These are phyloP conservation scores for Paramisgurnus dabryanus DNA, from an alignment of 2,113 vertebrate species.

Conservation along the genomic window DNA sequence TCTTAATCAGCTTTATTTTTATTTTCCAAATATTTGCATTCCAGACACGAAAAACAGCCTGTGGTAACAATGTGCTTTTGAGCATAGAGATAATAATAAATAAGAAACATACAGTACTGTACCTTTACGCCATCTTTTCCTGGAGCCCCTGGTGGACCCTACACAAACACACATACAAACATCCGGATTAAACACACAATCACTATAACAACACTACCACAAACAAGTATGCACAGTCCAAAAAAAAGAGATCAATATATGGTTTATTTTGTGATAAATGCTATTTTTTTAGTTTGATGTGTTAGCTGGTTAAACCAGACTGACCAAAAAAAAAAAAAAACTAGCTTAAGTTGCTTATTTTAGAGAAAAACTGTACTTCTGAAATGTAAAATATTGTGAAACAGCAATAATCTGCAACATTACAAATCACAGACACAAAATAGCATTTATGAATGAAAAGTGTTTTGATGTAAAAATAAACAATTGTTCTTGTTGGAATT, in stretches of 20 bases:
- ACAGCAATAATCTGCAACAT: background rate
- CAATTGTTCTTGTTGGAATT: background rate
- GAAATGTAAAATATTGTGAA: background rate
- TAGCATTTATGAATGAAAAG: too few species aligned
- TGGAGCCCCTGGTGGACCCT: conserved; percentile 89
- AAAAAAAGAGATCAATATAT: background rate
- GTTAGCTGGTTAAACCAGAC: too few species aligned
- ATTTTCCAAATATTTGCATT: conserved; percentile 50
- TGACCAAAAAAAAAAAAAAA: too few species aligned
- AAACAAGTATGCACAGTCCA: background rate
- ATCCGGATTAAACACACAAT: conserved; percentile 3
- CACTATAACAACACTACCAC: conserved; percentile 17
- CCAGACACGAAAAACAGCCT: conserved; percentile 24
- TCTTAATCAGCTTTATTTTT: conserved; percentile 37
- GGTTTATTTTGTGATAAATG: too few species aligned
- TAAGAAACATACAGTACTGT: conserved; percentile 59
- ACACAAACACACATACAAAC: conserved; percentile 50
- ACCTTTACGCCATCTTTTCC: conserved; percentile 93
- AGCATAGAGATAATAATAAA: conserved; percentile 26
- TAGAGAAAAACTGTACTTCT: background rate
- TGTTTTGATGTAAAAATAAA: background rate
- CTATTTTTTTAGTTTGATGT: too few species aligned
- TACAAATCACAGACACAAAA: background rate
- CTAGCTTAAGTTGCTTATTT: too few species aligned
- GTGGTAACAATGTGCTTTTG: conserved; percentile 1